Evolutionary conservation across 2,797 vertebrate species (phyloP).

Genomic region (Poeciliopsis presidionis): DNA sequence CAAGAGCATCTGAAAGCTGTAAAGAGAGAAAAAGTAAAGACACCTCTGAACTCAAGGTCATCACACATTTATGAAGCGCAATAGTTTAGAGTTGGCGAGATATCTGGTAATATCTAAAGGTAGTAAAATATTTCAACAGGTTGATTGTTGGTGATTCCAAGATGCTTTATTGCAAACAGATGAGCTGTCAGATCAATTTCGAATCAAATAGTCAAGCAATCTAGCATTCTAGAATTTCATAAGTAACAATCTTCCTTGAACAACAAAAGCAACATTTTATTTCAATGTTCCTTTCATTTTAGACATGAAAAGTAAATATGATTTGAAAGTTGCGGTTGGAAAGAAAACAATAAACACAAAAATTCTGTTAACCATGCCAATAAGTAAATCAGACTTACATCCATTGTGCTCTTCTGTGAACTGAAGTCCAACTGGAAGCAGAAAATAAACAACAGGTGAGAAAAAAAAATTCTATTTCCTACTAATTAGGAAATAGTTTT

Average conservation of each 20-base stretch:
- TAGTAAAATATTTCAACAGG: background rate
- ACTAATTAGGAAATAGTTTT: background rate
- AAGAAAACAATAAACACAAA: background rate
- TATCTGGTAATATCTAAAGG: background rate
- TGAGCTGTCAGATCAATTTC: background rate
- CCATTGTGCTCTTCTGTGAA: constrained; percentile 5
- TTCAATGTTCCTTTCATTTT: background rate
- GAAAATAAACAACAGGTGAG: background rate
- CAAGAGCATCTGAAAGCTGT: constrained; percentile 52
- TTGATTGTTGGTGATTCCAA: background rate
- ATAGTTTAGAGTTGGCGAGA: background rate
- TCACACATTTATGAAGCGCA: background rate
- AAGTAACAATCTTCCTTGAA: background rate
- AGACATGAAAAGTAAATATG: background rate
- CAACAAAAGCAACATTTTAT: too few relatives aligned
- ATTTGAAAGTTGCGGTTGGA: background rate
- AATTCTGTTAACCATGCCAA: background rate
- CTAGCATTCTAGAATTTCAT: background rate
- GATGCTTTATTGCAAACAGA: background rate
- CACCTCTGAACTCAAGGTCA: background rate
- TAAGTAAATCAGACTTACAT: constrained; percentile 21
- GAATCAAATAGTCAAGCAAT: background rate
- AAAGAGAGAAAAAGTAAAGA: background rate
- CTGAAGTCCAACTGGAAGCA: constrained; percentile 19
- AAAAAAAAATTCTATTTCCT: background rate